Base-by-base conservation (phyloP, 2,888 invertebrate genomes). In the Tolmerus cingulatus region DNA sequence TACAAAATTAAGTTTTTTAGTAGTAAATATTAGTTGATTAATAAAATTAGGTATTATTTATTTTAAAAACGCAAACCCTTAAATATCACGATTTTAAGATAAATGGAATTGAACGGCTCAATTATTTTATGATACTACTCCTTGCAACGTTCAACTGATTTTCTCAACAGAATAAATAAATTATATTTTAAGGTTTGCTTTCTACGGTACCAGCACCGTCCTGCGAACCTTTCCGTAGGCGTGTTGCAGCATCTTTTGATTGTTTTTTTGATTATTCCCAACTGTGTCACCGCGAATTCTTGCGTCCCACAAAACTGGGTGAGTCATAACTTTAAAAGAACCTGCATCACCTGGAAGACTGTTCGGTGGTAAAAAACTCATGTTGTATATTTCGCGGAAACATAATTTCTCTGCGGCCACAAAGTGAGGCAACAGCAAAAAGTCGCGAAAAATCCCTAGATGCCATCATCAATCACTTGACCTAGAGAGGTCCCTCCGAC, bases 241-340 rank as follows among this genome's bases (percentile, higher is more conserved):
- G 23, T 12, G 23, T 66, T 66, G 23, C 27, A 66, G 66, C 66
- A 66, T 66, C 3, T 19, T 66, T 66, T 66, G 23, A 66, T 27
- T 51, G 5, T 51, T 66, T 23, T n/a, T 19, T 12, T 19, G 57
- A 57, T n/a, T 57, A 23, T 57, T 57, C 9, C 57, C 66, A 82
- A 82, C 37, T 82, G 82, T 84, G 82, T 84, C 82, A 84, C 23
- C 19, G 57, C 43, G 37, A 66, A 84, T 84, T 84, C 82, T 84
- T 84, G 40, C 23, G 66, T 84, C 82, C 66, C 66, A 66, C 40
- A 84, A 84, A 84, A 84, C 82, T 84, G 82, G 82, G 82, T 84
- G 66, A 84, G 40, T 84, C 82, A 84, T 84, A 84, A 66, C 16
- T 84, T 51, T 51, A 43, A 40, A 57, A 81, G 34, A 81, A 51